Evolutionary conservation across 2,113 vertebrate species (phyloP).

Genomic region (Lipophrys pholis): DNA sequence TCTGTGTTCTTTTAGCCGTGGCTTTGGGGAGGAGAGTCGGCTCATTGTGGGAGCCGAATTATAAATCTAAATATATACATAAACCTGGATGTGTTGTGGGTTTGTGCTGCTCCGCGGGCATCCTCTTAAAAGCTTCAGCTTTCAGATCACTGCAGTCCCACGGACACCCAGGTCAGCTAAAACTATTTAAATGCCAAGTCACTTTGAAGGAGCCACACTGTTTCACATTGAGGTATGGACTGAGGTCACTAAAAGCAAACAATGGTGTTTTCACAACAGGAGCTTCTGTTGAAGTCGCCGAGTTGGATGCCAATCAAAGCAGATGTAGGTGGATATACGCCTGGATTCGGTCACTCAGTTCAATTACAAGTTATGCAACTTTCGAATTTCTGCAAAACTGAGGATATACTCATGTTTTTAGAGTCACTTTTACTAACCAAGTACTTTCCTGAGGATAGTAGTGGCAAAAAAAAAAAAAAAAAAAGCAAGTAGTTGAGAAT

Average conservation of each 20-base stretch:
- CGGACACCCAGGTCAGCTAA: slow-evolving; percentile 51
- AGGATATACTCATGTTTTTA: not conserved
- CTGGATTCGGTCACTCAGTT: slow-evolving; percentile 20
- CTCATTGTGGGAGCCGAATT: slow-evolving; percentile 44
- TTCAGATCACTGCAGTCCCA: slow-evolving; percentile 55
- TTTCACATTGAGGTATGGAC: slow-evolving; percentile 47
- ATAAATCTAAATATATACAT: slow-evolving; percentile 61
- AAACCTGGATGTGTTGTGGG: slow-evolving; percentile 44
- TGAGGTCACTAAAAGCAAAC: slow-evolving; percentile 74
- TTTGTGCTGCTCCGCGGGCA: slow-evolving; percentile 13
- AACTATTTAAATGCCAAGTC: slow-evolving; percentile 71
- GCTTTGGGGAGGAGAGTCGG: slow-evolving; percentile 36
- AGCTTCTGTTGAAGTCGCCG: slow-evolving; percentile 40
- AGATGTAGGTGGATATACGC: slow-evolving; percentile 20
- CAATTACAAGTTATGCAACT: not conserved
- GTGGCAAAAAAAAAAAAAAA: too few relatives aligned
- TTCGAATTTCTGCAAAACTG: not conserved
- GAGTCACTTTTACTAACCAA: not conserved
- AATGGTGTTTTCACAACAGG: slow-evolving; percentile 72
- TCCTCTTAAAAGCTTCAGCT: slow-evolving; percentile 63
- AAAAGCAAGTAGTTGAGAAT: too few relatives aligned
- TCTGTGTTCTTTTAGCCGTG: slow-evolving; percentile 27
- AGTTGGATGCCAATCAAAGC: slow-evolving; percentile 54
- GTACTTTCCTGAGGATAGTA: not conserved
- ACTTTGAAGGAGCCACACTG: slow-evolving; percentile 44